Base-by-base conservation (phyloP, 2,797 vertebrate genomes). In the Phyllotis vaccarum region DNA sequence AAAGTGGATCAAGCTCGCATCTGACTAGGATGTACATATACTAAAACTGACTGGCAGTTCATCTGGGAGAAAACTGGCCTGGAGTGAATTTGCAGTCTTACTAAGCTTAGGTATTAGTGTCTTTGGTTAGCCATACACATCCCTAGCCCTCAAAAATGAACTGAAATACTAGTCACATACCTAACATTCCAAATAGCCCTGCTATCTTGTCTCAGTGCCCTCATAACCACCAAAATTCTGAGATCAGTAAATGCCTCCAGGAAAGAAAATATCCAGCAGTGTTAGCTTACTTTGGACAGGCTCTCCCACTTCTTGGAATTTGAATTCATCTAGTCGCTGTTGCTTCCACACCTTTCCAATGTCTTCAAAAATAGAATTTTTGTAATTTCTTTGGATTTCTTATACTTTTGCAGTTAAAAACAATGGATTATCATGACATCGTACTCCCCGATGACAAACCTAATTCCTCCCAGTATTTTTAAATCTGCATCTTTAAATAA, bases 331-430 rank as follows among this genome's bases (percentile, higher is more conserved):
- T 93, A 72, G 9, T 34, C 17, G 5, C 21, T 89, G 24, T 62
- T 31, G n/a, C n/a, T 70, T 62, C 68, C 31, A 74, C 21, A 72
- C 24, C 31, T 70, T 82, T 52, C 40, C 14, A 87, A 75, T 52
- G n/a, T 60, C 66, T 66, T 87, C 54, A 74, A 68, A 95, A 76
- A 76, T 58, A 62, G 11, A 40, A 76, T 21, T 58, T 95, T 76
- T 95, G 4, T 40, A 76, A 88, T 83, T 83, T 88, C 79, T 21
- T 80, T 78, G 49, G 56, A 54, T 95, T 90, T 90, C 49, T 91
- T 21, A 19, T 72, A 87, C 49, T 86, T 86, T 31, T 81, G 22
- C 34, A 93, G 60, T 52, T 52, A 66, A 89, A 87, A 96, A 78
- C 40, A 68, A 75, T 46, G 66, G 56, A 66, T 52, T 49, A 56